Base-by-base conservation (phyloP, 1,140 invertebrate species). In the Palaemon carinicauda region DNA sequence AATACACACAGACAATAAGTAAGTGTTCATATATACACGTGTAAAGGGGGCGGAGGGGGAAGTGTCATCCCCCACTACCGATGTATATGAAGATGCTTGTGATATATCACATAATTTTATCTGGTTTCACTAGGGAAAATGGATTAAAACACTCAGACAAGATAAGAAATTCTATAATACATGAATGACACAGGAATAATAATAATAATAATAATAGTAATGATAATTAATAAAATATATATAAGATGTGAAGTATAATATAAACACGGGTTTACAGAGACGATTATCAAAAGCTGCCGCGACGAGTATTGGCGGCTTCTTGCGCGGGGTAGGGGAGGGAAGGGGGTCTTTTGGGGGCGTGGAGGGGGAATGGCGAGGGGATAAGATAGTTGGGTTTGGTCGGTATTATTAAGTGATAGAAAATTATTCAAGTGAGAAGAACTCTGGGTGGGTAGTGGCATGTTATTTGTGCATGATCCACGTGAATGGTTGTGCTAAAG, bases 121-220 rank as follows among this genome's bases (percentile, higher is more conserved):
- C 7, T 81, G 60, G 41, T 27, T 60, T 41, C 41, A 51, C 80
- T 81, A 81, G 54, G 50, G 80, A 81, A 69, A 81, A 81, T 81
- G 60, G 80, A 81, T 81, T 21, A 31, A 81, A 80, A 81, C 52
- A 69, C 56, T 50, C 51, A 78, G 29, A 65, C 54, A 80, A 80
- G 77, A 80, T 80, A 80, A 80, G 54, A 80, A 65, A 80, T 56
- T 65, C 52, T 21, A 75, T 75, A 24, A 3, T 41, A 81, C 80
- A 81, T 71, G 60, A 81, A 81, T 71, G 19, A 81, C 79, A 80
- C 80, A 81, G 52, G 80, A 81, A 81, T 65, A 71, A 81, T 69
- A 81, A 81, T 71, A 41, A 65, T 41, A 41, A 54, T 53, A 80
- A n/a, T 81, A 81, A 31, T 75, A n/a, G n/a, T n/a, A 50, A 81